Evolutionary conservation across 30 jellyfish, hydroid and myxozoan species (phyloP).

Genomic region (Aurelia sp.): DNA sequence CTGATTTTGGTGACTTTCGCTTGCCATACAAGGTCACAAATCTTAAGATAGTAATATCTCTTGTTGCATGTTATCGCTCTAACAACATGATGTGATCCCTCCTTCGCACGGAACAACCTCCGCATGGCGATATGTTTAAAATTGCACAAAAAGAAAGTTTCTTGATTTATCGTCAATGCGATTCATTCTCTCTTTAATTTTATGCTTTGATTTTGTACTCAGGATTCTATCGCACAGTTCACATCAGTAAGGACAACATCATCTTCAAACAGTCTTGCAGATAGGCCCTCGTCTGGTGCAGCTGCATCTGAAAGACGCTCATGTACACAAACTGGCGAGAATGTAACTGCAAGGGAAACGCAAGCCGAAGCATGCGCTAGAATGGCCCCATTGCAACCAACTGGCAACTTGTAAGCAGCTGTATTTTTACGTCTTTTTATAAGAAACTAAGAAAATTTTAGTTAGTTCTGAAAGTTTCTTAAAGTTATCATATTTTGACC

Average conservation of each 20-base stretch:
- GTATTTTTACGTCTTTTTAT: not conserved
- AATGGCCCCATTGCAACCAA: constrained; percentile 6
- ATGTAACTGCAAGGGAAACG: constrained; percentile 47
- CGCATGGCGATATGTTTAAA: too few species aligned
- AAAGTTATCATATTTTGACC: too few species aligned
- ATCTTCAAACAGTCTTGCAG: constrained; percentile 14
- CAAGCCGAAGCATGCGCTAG: constrained; percentile 9
- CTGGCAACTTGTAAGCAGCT: not conserved
- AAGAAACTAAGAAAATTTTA: too few species aligned
- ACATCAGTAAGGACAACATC: not conserved
- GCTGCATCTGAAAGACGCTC: not conserved
- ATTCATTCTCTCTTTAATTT: not conserved
- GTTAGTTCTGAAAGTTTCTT: too few species aligned
- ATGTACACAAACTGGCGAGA: not conserved
- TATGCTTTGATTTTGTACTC: not conserved
- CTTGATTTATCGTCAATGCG: too few species aligned
- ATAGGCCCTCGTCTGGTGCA: constrained; percentile 1
- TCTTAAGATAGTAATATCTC: too few species aligned
- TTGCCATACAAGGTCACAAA: too few species aligned
- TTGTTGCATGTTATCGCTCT: too few species aligned
- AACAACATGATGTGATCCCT: too few species aligned
- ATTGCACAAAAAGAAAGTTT: too few species aligned
- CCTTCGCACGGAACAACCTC: too few species aligned
- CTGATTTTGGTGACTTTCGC: too few species aligned
- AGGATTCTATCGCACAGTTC: constrained; percentile 19